Percentiles rank a stretch among this genome's conserved stretches.
These are phyloP conservation scores for Hucho hucho DNA, from an alignment of 2,113 vertebrate genomes.

Conservation along the genomic window DNA sequence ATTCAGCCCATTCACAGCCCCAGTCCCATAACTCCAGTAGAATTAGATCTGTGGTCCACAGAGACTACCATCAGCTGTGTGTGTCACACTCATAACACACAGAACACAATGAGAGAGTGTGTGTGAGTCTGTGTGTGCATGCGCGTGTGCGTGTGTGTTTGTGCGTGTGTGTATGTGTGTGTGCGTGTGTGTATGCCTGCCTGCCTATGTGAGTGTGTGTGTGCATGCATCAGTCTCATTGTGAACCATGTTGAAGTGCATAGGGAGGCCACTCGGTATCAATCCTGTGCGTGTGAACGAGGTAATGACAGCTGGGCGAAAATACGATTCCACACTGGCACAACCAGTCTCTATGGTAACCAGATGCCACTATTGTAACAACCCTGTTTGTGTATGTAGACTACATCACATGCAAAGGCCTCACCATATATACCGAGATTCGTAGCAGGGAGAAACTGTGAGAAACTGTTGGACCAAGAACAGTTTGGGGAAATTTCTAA, in stretches of 20 bases:
- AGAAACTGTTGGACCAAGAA: background rate
- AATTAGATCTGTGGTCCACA: background rate
- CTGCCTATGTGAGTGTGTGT: background rate
- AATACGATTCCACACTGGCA: too few relatives aligned
- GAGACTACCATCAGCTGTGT: background rate
- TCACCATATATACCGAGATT: too few relatives aligned
- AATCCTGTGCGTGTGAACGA: too few relatives aligned
- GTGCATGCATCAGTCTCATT: background rate
- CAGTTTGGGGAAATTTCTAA: background rate
- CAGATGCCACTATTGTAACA: too few relatives aligned
- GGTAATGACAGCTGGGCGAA: too few relatives aligned
- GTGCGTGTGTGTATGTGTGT: background rate
- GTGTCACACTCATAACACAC: background rate
- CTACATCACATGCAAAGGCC: too few relatives aligned
- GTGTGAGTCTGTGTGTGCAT: background rate
- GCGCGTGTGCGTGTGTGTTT: background rate
- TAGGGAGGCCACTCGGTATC: too few relatives aligned
- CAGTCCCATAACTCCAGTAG: background rate
- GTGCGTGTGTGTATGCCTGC: background rate
- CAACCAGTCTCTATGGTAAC: too few relatives aligned
- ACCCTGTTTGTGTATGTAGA: too few relatives aligned
- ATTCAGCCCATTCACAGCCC: background rate
- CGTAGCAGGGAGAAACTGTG: background rate
- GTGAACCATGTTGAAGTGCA: too few relatives aligned
- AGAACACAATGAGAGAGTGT: too few relatives aligned